Evolutionary conservation across 2,113 vertebrate genomes (phyloP).

Genomic region (Megaceryle torquata): DNA sequence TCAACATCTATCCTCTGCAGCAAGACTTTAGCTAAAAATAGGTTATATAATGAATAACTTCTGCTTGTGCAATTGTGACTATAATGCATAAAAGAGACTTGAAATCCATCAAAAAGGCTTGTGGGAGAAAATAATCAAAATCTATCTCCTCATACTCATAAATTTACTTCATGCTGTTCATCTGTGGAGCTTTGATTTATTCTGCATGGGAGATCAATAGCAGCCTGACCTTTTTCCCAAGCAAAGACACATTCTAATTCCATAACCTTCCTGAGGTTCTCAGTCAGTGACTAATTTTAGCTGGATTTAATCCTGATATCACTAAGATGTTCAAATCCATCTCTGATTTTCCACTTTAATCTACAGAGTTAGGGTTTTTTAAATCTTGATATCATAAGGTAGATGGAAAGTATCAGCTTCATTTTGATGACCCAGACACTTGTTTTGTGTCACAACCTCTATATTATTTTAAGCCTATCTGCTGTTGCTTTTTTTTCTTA

Average conservation of each 20-base stretch:
- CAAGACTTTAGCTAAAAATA: neutral
- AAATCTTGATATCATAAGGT: neutral
- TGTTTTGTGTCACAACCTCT: neutral
- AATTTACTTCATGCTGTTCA: neutral
- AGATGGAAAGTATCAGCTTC: neutral
- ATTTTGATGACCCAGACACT: neutral
- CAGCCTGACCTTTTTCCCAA: neutral
- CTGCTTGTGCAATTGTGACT: neutral
- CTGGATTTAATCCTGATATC: neutral
- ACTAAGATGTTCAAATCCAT: neutral
- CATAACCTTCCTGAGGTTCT: neutral
- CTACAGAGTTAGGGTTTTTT: neutral
- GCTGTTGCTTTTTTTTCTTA: neutral
- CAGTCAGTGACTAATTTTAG: neutral
- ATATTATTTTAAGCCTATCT: neutral
- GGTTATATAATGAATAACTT: neutral
- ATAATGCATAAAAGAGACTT: neutral
- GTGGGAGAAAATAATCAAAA: neutral
- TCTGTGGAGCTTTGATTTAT: neutral
- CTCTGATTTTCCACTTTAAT: neutral
- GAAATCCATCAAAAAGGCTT: neutral
- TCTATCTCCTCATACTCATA: neutral
- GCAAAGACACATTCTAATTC: neutral
- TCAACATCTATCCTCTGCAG: neutral
- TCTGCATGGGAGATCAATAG: neutral